Evolutionary conservation across 2,888 invertebrate species (phyloP).

Genomic region (Mystacides longicornis): DNA sequence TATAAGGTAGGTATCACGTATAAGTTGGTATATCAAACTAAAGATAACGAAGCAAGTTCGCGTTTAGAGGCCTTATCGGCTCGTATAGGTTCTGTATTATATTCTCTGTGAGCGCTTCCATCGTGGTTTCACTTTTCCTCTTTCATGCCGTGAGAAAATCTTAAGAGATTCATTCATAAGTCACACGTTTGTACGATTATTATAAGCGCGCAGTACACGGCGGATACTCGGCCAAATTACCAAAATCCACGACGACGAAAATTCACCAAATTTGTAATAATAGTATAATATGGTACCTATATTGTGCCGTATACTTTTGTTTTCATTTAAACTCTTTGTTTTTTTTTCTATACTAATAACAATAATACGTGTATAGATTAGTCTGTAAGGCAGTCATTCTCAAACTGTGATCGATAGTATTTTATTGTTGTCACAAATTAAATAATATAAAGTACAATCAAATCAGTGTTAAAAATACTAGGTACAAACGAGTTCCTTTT

Average conservation of each 20-base stretch:
- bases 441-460: no score
- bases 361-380: no score
- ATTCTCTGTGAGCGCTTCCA: background rate
- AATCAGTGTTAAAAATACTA: no score
- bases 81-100: no score
- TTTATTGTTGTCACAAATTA: no score
- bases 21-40: no score
- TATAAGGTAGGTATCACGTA: no score
- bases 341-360: background rate
- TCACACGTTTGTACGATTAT: background rate
- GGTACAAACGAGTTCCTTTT: no score
- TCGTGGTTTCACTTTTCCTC: constrained; percentile 1
- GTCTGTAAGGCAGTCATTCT: no score
- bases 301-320: background rate
- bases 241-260: background rate
- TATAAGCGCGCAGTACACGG: background rate
- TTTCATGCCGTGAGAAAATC: background rate
- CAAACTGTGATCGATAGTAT: no score
- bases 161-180: background rate
- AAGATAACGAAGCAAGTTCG: no score
- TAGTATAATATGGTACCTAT: background rate
- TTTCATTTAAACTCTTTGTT: background rate
- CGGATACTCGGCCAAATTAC: background rate
- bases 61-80: no score
- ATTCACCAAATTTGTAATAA: background rate